These are phyloP conservation scores for Paguma larvata DNA, from an alignment of 2,797 vertebrate genomes.

Conservation along the genomic window DNA sequence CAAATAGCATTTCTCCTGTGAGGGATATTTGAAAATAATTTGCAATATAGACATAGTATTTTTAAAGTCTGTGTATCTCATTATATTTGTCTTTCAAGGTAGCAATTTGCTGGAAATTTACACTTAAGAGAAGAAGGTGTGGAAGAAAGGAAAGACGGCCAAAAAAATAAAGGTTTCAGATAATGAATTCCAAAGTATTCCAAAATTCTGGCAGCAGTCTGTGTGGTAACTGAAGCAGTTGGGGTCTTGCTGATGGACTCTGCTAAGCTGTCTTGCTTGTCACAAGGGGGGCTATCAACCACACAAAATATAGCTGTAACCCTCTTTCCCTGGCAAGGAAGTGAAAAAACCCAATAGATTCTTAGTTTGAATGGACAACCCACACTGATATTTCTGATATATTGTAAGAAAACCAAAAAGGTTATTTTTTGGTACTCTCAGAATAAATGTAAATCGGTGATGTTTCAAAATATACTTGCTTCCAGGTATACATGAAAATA, in stretches of 20 bases:
- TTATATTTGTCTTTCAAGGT: constrained; percentile 35
- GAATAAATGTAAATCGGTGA: constrained; percentile 28
- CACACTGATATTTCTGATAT: constrained; percentile 24
- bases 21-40: constrained; percentile 70
- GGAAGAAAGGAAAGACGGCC: constrained; percentile 75
- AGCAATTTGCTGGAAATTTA: constrained; percentile 32
- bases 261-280: constrained; percentile 38
- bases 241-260: constrained; percentile 15
- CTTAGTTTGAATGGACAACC: background rate
- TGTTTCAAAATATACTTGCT: constrained; percentile 27
- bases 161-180: constrained; percentile 67
- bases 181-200: constrained; percentile 48
- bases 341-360: background rate
- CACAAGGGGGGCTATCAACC: background rate
- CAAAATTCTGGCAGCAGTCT: background rate
- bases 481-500: constrained; percentile 18
- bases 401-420: constrained; percentile 46
- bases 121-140: constrained; percentile 34
- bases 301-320: constrained; percentile 57
- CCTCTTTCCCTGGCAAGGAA: constrained; percentile 63
- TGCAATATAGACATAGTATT: constrained; percentile 48
- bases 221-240: background rate
- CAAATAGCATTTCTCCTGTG: constrained; percentile 68
- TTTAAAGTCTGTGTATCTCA: background rate
- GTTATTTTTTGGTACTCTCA: constrained; percentile 8